Base-by-base conservation (phyloP, 2,888 invertebrate genomes). In the Acleris holmiana region DNA sequence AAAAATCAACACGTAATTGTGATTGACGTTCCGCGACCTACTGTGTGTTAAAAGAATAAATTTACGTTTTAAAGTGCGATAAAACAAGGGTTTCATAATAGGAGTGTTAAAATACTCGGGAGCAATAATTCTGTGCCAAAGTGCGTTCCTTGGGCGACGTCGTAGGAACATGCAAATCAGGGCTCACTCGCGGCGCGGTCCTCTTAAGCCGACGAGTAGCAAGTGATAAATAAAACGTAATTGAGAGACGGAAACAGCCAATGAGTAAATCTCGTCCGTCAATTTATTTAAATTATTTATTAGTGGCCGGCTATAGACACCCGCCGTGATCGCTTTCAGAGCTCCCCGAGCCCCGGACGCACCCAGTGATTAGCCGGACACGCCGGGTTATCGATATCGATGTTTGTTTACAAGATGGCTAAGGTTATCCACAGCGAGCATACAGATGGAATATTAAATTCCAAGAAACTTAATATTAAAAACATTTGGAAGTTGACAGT, bases 251-350 rank as follows among this genome's bases (percentile, higher is more conserved):
- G 92, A 92, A 91, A 90, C 91, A 86, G 84, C 85, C 92, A 92
- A 92, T 92, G 90, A 92, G 91, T 91, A 92, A 92, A 92, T 92
- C 91, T 91, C 92, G 90, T 90, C 91, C 91, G 91, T 91, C 92
- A 92, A 92, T 92, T 92, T 91, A 89, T 91, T 92, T 89, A 91
- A 92, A 92, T 92, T 90, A 92, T 92, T 92, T 92, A 92, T 92
- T 92, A 92, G 91, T 91, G 91, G 82, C 83, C 85, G 84, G 88
- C 87, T 89, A 91, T 91, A 91, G 91, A 91, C 91, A 91, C 91
- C 90, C 89, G 88, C 78, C 86, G 84, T 83, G 89, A 89, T 90
- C 89, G 87, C 80, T 88, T 88, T 84, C 86, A 85, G 85, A 76
- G 79, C 76, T 89, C 88, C 85, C 88, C 85, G 84, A 80, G 82